Conservation (phyloP, 2,888 invertebrate genomes). For the Hirtodrosophila duncani region DNA sequence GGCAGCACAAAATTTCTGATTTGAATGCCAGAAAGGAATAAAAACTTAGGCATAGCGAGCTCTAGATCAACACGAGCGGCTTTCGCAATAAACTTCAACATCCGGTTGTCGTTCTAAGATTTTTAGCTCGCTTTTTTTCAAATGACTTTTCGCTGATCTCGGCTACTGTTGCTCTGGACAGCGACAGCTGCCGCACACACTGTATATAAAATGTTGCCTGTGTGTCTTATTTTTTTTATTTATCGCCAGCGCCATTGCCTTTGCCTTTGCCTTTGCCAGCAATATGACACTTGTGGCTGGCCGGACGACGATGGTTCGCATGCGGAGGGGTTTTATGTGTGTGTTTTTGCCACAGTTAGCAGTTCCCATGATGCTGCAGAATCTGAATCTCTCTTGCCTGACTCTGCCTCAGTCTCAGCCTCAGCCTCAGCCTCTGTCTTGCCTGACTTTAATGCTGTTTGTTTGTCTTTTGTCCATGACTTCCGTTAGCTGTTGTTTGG, state of each 20-base stretch:
- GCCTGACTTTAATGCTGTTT: too few species aligned
- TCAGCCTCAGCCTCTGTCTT: too few species aligned
- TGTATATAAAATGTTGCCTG: slow-evolving; percentile 65
- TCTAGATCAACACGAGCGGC: too few species aligned
- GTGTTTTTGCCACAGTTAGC: slow-evolving; percentile 55
- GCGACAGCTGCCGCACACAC: slow-evolving; percentile 29
- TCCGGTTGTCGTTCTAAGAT: slow-evolving; percentile 69
- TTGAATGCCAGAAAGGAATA: too few species aligned
- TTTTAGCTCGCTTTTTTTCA: slow-evolving; percentile 36
- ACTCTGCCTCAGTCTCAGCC: too few species aligned
- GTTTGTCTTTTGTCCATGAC: slow-evolving; percentile 67
- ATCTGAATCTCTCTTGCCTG: too few species aligned
- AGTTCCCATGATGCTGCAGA: slow-evolving; percentile 73
- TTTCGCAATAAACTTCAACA: slow-evolving; percentile 58
- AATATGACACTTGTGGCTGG: slow-evolving; percentile 68
- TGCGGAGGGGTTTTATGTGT: slow-evolving; percentile 26
- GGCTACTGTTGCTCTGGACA: slow-evolving; percentile 41
- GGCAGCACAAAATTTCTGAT: too few species aligned
- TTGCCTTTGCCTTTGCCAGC: slow-evolving; percentile 46
- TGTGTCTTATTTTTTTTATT: slow-evolving; percentile 26
- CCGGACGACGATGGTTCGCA: slow-evolving; percentile 10
- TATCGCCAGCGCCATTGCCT: slow-evolving; percentile 11
- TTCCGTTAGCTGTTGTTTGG: slow-evolving; percentile 62
- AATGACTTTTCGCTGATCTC: slow-evolving; percentile 64
- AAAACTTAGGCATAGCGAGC: slow-evolving; percentile 39